phyloP scores from a whole-genome alignment of 2,797 vertebrate genomes.

The Crocidura indochinensis region DNA sequence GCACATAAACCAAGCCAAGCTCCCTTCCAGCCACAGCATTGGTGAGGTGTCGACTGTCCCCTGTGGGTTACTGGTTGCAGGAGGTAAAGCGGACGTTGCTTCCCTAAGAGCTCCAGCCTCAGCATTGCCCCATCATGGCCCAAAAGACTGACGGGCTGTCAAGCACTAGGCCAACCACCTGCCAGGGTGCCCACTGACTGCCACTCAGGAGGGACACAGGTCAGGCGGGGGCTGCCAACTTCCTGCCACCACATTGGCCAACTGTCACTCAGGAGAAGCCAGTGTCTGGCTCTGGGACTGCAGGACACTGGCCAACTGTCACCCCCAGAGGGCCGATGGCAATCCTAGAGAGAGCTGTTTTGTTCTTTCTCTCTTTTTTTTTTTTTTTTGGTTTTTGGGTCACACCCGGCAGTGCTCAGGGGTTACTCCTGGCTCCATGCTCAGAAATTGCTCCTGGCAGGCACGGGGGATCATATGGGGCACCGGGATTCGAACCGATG shows the following conservation, averaged over 20 bases:
- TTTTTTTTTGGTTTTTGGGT: too few relatives aligned
- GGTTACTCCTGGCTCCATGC: too few relatives aligned
- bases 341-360: not conserved
- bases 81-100: too few relatives aligned
- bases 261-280: slow-evolving; percentile 58
- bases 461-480: too few relatives aligned
- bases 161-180: slow-evolving; percentile 19
- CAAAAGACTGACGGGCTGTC: not conserved
- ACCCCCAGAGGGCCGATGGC: not conserved
- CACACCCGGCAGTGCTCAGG: too few relatives aligned
- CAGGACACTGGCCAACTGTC: slow-evolving; percentile 57
- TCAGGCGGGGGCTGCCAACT: slow-evolving; percentile 52
- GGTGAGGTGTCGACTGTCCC: too few relatives aligned
- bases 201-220: slow-evolving; percentile 37
- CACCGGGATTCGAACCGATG: too few relatives aligned
- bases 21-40: not conserved
- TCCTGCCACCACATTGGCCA: slow-evolving; percentile 55
- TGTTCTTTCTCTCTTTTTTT: too few relatives aligned
- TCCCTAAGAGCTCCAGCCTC: not conserved
- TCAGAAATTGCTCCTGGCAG: too few relatives aligned
- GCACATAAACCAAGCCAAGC: not conserved
- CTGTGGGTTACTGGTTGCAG: too few relatives aligned
- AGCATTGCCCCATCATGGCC: not conserved
- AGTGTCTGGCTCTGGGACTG: not conserved
- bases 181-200: slow-evolving; percentile 41